phyloP scores from a whole-genome alignment of 1,140 invertebrate genomes.

The Diorhabda sublineata region DNA sequence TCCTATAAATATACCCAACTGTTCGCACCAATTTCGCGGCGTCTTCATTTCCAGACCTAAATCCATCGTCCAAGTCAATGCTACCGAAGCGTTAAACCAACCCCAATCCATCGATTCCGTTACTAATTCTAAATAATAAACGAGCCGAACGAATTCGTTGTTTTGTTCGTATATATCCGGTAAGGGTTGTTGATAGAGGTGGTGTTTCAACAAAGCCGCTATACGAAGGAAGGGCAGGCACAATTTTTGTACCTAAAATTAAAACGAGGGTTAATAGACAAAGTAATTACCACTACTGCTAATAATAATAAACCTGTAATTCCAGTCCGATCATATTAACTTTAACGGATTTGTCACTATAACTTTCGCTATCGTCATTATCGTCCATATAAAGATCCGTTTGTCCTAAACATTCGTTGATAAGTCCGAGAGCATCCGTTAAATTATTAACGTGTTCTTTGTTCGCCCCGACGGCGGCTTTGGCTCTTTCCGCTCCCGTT shows the following conservation, averaged over 20 bases:
- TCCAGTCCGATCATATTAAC: slow-evolving; percentile 50
- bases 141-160: slow-evolving; percentile 68
- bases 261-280: not conserved
- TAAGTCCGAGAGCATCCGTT: slow-evolving; percentile 45
- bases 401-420: slow-evolving; percentile 51
- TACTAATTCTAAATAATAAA: slow-evolving; percentile 71
- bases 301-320: slow-evolving; percentile 34
- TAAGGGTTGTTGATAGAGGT: slow-evolving; percentile 78
- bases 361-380: slow-evolving; percentile 30
- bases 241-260: slow-evolving; percentile 64
- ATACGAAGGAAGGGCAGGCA: slow-evolving; percentile 82
- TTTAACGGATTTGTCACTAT: slow-evolving; percentile 23
- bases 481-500: slow-evolving; percentile 50
- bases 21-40: slow-evolving; percentile 62
- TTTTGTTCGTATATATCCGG: slow-evolving; percentile 61
- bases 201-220: slow-evolving; percentile 76
- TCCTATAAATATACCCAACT: slow-evolving; percentile 55
- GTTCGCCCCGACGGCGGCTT: slow-evolving; percentile 31
- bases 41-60: slow-evolving; percentile 49
- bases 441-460: slow-evolving; percentile 34
- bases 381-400: slow-evolving; percentile 53
- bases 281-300: not conserved
- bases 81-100: slow-evolving; percentile 62
- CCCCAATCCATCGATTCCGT: slow-evolving; percentile 64
- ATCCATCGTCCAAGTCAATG: slow-evolving; percentile 58